Conservation (phyloP, 2,113 vertebrate genomes). For the Trachemys scripta region DNA sequence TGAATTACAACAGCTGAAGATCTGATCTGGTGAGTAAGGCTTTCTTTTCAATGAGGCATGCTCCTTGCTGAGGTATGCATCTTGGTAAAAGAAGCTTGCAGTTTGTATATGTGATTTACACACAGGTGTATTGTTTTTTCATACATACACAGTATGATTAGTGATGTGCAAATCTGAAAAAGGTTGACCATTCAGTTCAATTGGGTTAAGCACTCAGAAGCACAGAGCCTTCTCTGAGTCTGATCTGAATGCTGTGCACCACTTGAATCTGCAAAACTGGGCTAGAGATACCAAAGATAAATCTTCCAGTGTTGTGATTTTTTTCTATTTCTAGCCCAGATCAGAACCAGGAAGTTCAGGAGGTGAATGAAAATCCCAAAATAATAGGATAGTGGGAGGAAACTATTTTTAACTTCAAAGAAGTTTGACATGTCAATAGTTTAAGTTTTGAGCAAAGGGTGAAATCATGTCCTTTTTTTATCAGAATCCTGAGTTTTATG, state of each 20-base stretch:
- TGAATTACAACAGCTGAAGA: neutral
- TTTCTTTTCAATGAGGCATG: too few species aligned
- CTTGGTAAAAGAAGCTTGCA: neutral
- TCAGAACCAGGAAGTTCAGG: neutral
- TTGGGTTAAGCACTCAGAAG: neutral
- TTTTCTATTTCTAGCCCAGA: neutral
- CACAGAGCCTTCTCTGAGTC: neutral
- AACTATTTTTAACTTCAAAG: neutral
- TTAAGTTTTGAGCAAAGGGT: neutral
- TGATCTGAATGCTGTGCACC: neutral
- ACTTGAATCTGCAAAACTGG: neutral
- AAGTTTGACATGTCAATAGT: neutral
- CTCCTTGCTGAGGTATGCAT: neutral
- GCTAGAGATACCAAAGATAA: neutral
- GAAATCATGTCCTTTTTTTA: neutral
- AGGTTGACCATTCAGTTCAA: neutral
- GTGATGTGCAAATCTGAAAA: neutral
- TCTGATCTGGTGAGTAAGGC: neutral
- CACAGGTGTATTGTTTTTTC: neutral
- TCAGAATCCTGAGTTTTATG: neutral
- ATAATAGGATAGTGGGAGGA: fast-evolving
- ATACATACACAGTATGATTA: neutral
- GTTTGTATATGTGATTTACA: neutral
- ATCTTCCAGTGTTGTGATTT: neutral
- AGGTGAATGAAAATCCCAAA: neutral